Conservation (phyloP, 2,888 invertebrate species). For the Dynastes maya region DNA sequence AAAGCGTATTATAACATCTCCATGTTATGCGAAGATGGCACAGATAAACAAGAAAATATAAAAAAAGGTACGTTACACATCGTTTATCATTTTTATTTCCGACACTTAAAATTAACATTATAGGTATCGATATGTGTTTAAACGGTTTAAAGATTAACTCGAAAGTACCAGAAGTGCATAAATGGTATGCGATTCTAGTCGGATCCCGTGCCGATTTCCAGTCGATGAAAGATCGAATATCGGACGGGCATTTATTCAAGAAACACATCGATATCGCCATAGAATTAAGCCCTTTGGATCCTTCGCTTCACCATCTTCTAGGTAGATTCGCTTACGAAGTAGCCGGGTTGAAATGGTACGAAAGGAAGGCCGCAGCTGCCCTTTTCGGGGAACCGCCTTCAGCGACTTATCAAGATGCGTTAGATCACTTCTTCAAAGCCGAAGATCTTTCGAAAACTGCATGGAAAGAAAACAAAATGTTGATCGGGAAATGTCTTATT, state of each 20-base stretch:
- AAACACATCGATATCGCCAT: constrained; percentile 80
- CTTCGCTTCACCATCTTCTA: constrained; percentile 78
- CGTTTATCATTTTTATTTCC: not conserved
- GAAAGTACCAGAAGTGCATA: constrained; percentile 76
- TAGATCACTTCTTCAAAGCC: constrained; percentile 73
- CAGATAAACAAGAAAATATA: constrained; percentile 60
- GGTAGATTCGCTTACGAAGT: constrained; percentile 82
- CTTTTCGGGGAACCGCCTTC: constrained; percentile 78
- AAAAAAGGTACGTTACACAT: constrained; percentile 60
- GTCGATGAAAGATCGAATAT: constrained; percentile 77
- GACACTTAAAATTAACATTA: not conserved
- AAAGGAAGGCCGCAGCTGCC: constrained; percentile 77
- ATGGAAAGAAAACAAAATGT: constrained; percentile 75
- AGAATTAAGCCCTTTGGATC: constrained; percentile 75
- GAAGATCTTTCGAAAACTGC: constrained; percentile 71
- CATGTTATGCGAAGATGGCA: constrained; percentile 57
- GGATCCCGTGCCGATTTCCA: constrained; percentile 77
- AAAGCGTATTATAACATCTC: constrained; percentile 65
- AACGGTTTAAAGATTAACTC: constrained; percentile 72
- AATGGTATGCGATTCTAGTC: constrained; percentile 82
- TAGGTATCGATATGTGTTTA: constrained; percentile 75
- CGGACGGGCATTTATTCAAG: constrained; percentile 78
- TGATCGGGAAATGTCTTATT: constrained; percentile 75
- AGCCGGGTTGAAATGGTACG: constrained; percentile 70
- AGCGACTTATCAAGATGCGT: constrained; percentile 77